phyloP scores from a whole-genome alignment of 2,113 vertebrate genomes.

The Dendropsophus ebraccatus region DNA sequence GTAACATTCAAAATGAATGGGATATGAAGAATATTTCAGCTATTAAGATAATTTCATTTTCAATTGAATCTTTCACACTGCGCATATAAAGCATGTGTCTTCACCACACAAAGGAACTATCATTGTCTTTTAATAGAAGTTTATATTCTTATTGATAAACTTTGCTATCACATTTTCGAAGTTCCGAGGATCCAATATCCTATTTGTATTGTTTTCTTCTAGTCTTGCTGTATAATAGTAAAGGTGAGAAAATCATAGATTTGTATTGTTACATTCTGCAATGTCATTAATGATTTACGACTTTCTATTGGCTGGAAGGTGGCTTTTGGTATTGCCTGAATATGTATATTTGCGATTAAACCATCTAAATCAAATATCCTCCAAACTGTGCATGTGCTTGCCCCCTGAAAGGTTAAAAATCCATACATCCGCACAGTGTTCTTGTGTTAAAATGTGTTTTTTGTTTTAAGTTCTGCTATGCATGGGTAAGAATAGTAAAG shows the following conservation, averaged over 20 bases:
- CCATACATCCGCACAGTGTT: too few species aligned
- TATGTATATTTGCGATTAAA: not conserved
- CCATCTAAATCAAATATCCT: constrained; percentile 4
- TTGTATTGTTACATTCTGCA: not conserved
- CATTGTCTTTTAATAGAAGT: not conserved
- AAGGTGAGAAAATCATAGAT: not conserved
- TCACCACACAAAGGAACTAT: not conserved
- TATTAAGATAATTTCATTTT: constrained; percentile 40
- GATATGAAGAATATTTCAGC: constrained; percentile 10
- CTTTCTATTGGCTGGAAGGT: constrained; percentile 28
- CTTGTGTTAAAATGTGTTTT: too few species aligned
- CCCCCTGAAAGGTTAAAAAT: too few species aligned
- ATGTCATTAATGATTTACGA: constrained; percentile 23
- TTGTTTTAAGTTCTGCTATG: too few species aligned
- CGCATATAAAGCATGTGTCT: not conserved
- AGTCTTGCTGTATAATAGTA: not conserved
- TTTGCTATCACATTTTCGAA: not conserved
- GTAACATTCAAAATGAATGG: constrained; percentile 29
- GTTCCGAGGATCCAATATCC: not conserved
- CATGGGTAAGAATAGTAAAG: too few species aligned
- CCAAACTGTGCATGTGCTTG: not conserved
- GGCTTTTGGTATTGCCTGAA: not conserved
- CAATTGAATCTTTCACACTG: not conserved
- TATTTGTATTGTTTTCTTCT: not conserved
- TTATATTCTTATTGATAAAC: not conserved